Base-by-base conservation (phyloP, 2,113 vertebrate genomes). In the Excalfactoria chinensis region DNA sequence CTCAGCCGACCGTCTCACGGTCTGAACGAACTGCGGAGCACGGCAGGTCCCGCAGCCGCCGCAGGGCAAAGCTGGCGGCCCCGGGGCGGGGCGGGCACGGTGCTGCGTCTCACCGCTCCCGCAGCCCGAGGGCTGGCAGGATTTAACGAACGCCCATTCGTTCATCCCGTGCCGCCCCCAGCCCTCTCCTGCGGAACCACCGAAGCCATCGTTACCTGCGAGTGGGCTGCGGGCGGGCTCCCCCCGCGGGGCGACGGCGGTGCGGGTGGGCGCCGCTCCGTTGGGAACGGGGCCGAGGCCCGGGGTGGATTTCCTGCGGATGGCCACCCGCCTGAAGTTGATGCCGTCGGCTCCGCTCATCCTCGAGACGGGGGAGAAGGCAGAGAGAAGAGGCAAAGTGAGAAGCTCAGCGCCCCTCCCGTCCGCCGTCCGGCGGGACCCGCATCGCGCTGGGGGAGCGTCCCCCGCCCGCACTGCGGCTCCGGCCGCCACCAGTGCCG, bases 281-380 rank as follows among this genome's bases (percentile, higher is more conserved):
- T 2, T 10, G 21, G 34, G 7, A 11, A 13, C 18, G 77, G 12
- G 35, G n/a, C 8, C 80, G 46, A 73, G 18, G 18, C 62, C 11
- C 6, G 44, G 16, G 51, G 2, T 67, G 70, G 46, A 13, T 74
- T 93, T 95, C 88, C 93, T 95, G 88, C 95, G 95, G 88, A 94
- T 82, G 16, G 95, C 93, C 26, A 9, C 20, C 58, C 93, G 72
- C 15, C 95, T 91, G 82, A 89, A 93, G 60, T 4, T 67, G 55
- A 67, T 5, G 5, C 90, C 82, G 11, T 81, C 78, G 30, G 60
- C 62, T 26, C 60, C 62, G 30, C 78, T 94, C 85, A 48, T 70
- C 74, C 93, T 84, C 26, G 82, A 49, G 6, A 4, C 13, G n/a
- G 6, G 59, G 35, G 44, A 80, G 49, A 76, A 53, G 63, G 37